Base-by-base conservation (phyloP, 1,140 invertebrate genomes). In the Steinernema khuongi region DNA sequence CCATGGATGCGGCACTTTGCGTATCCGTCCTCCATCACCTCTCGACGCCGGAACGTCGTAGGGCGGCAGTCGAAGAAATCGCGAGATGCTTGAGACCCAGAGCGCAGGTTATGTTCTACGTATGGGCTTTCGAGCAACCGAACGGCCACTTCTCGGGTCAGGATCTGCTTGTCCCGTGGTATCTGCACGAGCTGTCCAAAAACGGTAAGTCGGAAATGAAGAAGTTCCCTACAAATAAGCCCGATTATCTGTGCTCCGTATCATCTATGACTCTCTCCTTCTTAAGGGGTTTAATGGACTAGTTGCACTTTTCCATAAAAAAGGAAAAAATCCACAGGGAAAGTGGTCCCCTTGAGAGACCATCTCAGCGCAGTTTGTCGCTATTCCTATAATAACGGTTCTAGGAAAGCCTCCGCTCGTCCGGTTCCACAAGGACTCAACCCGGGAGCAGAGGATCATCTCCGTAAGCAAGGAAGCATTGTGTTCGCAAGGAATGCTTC, bases 71-170 rank as follows among this genome's bases (percentile, higher is more conserved):
- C 18, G 44, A 71, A 71, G 74, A 77, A 60, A 66, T 41, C 28
- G n/a, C 67, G 22, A 70, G 76, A 19, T 74, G 69, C n/a, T 68
- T 77, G n/a, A 44, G 32, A 2, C 30, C 66, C 18, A 68, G 75
- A 70, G 76, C 33, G 17, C 74, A 74, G 36, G 44, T 76, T 29
- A 22, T 77, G 22, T 70, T 77, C 17, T 76, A 71, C 67, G 76
- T 74, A 0, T 77, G 76, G 76, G 76, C 74, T 1, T 77, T 68
- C 28, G 76, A 77, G 66, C 76, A 77, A 36, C 76, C 76, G 60
- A 77, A 77, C 67, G 76, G 68, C 7, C 50, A 70, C 19, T 77
- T 77, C 31, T 32, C 70, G 28, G 44, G 69, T 22, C 76, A 77
- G 33, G 76, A 77, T 32, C 32, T 77, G 17, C 71, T 77, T 2